Evolutionary conservation across 2,888 invertebrate genomes (phyloP).

Genomic region (Troglohyphantes excavatus): DNA sequence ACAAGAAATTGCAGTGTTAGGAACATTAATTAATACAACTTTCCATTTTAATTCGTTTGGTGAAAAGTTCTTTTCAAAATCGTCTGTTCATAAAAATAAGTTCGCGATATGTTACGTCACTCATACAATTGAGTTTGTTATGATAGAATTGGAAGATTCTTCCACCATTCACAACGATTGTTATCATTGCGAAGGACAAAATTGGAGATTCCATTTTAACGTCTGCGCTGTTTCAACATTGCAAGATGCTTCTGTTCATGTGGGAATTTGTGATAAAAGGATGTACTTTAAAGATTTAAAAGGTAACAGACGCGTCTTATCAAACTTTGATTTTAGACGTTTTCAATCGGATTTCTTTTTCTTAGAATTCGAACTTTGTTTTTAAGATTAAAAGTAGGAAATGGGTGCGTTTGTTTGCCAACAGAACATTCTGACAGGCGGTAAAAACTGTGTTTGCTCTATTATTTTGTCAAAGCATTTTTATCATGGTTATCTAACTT

Average conservation of each 20-base stretch:
- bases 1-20: too few relatives aligned
- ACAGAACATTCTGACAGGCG: conserved; percentile 13
- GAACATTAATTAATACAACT: too few relatives aligned
- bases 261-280: conserved; percentile 19
- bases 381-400: conserved; percentile 12
- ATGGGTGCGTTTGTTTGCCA: conserved; percentile 20
- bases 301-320: background rate
- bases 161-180: too few relatives aligned
- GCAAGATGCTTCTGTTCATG: conserved; percentile 3
- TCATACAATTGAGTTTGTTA: too few relatives aligned
- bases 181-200: too few relatives aligned
- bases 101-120: too few relatives aligned
- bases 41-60: too few relatives aligned
- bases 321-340: conserved; percentile 19
- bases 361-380: conserved; percentile 8
- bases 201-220: too few relatives aligned
- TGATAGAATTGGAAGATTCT: too few relatives aligned
- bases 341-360: background rate
- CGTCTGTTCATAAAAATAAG: too few relatives aligned
- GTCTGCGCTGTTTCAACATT: background rate
- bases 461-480: background rate
- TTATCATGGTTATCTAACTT: background rate
- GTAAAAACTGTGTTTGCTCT: background rate
- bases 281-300: background rate
- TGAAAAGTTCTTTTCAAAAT: too few relatives aligned